Evolutionary conservation across 2,797 vertebrate species (phyloP), one percentile per base, ranked within the genome.

Genomic region (Lacerta agilis): DNA sequence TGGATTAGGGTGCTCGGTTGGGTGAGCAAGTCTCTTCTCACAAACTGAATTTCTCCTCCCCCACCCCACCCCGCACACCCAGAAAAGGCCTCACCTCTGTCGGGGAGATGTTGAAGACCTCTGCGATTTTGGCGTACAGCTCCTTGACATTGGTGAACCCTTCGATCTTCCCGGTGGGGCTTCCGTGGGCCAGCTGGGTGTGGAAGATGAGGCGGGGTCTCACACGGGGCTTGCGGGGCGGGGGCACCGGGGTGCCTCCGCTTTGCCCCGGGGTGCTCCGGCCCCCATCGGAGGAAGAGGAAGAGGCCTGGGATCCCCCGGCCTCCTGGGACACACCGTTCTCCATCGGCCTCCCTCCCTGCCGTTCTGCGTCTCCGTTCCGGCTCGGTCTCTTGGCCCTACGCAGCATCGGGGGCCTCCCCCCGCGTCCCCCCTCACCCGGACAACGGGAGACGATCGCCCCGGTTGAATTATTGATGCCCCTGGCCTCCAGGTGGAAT

Each of bases 91-190:
- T 96, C 97, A 99, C 99, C 98, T 99, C 98, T 0, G 98, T 98
- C 25, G 98, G 97, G 1, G 98, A 98, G 94, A 99, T 99, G 93
- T 96, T 94, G 87, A 99, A 99, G 92, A 98, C 98, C 94, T 99
- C 98, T 0, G 98, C 99, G 6, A 99, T 99, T 97, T 99, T 99
- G 94, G 96, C 96, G 61, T 99, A 99, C 79, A 99, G 98, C 96
- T 99, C 99, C 94, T 98, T 98, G 89, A 99, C 98, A 1, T 99
- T 99, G 91, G 98, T 99, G 96, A 99, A 99, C 87, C 99, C 98
- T 13, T 99, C 98, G 79, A 99, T 99, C 90, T 97, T 97, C 69
- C 97, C 98, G 0, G 98, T 99, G 72, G 98, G 98, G 95, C 98
- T 99, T 83, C 98, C 99, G 0, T 99, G 99, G 20, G 99, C 99